Base-by-base conservation (phyloP, 2,888 invertebrate species). In the Spialia ferax region DNA sequence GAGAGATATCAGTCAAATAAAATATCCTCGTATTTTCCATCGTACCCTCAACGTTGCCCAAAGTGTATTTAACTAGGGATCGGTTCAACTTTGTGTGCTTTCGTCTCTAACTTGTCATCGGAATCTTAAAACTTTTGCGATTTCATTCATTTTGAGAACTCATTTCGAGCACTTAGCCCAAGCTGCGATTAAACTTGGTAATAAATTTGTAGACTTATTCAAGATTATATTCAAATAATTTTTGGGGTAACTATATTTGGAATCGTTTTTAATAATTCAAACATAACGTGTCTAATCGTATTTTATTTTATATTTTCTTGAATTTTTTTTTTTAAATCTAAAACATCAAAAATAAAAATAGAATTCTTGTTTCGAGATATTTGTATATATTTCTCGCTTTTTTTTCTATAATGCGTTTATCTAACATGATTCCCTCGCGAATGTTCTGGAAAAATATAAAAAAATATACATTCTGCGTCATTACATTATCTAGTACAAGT, bases 11-110 rank as follows among this genome's bases (percentile, higher is more conserved):
- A 55, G 55, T 32, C 63, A 55, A 63, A 63, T 55, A 63, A 29
- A 45, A 55, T 22, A 42, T 45, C 54, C 32, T 22, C 42, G 42
- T 32, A 26, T 45, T 32, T 45, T 63, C 32, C n/a, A 55, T 26
- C 26, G 38, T 23, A 2, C 38, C 59, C 38, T 32, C 63, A 38
- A 63, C 22, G 23, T 52, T 52, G 50, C n/a, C 50, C 23, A 52
- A 23, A 64, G 63, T 56, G 45, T 63, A 63, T 63, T 63, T 56
- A 63, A 63, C 32, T 56, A 42, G 63, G 56, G 55, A 56, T 45
- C 45, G 29, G 56, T 11, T 29, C 56, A 2, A 45, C 42, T 55
- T 22, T 64, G 63, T 56, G 15, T 48, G 48, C 64, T 45, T 23
- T 15, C 63, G 18, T 29, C 45, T 60, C 29, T 45, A 61, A 13